Evolutionary conservation across 2,797 vertebrate genomes (phyloP), one percentile per base, ranked within the genome.

Genomic region (Hoplostethus mediterraneus): DNA sequence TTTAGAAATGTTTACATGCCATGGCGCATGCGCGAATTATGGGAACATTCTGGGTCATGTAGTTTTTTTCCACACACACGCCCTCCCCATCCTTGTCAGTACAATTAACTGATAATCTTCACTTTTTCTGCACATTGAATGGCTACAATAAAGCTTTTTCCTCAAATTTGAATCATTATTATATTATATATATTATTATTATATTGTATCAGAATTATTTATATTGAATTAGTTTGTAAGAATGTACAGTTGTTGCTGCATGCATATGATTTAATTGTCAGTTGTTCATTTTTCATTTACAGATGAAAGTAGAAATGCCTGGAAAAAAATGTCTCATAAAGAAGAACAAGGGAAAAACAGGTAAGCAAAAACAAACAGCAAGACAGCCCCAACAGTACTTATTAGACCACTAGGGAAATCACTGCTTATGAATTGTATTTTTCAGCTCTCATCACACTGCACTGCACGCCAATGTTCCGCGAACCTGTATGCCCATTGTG

Each of bases 401-500:
- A 38, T 62, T 54, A 51, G 54, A 16, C 16, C 76, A 72, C 21
- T 10, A 42, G 47, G 67, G 63, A 63, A 83, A 69, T 75, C 47
- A 44, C 17, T 40, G 28, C 28, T 28, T 28, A 28, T 28, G 1
- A 33, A 9, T 65, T 83, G 75, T 31, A 67, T 75, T 42, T 84
- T 80, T 61, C 71, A 98, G 97, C 92, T 89, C 93, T 74, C 97
- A 97, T 84, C 62, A 59, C 66, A 96, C 95, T 0, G 92, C 95
- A 54, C 76, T 99, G 61, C 97, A 97, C 62, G 57, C 88, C 58
- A 92, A 92, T 10, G 75, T 96, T 63, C 94, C 96, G 0, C 31
- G 80, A 44, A 86, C 91, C 67, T 94, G 93, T 44, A 93, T 96
- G 92, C 98, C 98, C 25, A 98, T 99, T 1, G 93, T 99, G 10